phyloP scores from a whole-genome alignment of 2,797 vertebrate genomes.

The Sebastes hubbsi region DNA sequence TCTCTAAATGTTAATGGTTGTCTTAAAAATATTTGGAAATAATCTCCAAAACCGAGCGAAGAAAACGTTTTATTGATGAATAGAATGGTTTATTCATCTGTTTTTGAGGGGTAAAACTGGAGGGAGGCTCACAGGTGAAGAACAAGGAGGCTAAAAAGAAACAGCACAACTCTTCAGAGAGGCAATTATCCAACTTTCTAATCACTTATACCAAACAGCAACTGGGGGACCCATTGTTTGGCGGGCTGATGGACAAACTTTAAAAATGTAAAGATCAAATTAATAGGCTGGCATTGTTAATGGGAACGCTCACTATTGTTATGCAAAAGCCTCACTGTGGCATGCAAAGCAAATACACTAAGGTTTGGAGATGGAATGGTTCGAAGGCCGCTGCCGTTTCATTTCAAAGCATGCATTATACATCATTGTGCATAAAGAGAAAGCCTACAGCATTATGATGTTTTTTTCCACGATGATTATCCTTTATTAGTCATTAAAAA shows the following conservation, averaged over 20 bases:
- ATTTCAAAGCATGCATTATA: slow-evolving; percentile 88
- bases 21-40: not conserved
- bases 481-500: slow-evolving; percentile 87
- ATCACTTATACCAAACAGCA: slow-evolving; percentile 64
- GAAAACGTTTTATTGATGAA: not conserved
- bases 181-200: slow-evolving; percentile 77
- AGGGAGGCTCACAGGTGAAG: slow-evolving; percentile 15
- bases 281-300: slow-evolving; percentile 79
- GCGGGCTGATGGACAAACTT: slow-evolving; percentile 79
- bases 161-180: slow-evolving; percentile 63
- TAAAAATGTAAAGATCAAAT: slow-evolving; percentile 80
- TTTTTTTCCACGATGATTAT: slow-evolving; percentile 83
- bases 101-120: slow-evolving; percentile 22
- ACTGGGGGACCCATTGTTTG: slow-evolving; percentile 63
- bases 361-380: slow-evolving; percentile 79
- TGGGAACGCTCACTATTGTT: slow-evolving; percentile 77
- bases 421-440: slow-evolving; percentile 85
- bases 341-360: slow-evolving; percentile 82
- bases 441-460: slow-evolving; percentile 85
- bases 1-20: not conserved
- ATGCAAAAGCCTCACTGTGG: slow-evolving; percentile 82
- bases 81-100: slow-evolving; percentile 22
- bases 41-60: not conserved
- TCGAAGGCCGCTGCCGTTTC: slow-evolving; percentile 84
- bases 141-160: slow-evolving; percentile 32